Conservation (phyloP, 2,888 invertebrate species). For the Hedychridium roseum region DNA sequence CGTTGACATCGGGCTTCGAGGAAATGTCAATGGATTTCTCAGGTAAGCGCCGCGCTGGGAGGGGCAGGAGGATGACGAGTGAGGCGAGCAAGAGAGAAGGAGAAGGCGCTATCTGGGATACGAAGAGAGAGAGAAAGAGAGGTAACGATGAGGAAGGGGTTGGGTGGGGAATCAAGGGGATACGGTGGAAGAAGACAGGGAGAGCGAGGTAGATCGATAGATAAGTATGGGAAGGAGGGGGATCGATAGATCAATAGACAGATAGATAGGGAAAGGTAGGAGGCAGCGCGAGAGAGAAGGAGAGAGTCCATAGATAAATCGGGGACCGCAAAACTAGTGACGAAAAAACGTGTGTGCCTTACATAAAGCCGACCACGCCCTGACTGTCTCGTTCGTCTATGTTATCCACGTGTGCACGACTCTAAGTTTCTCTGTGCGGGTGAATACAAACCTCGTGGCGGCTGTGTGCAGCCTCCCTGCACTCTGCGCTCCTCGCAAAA, state of each 20-base stretch:
- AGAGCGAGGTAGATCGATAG: too few species aligned
- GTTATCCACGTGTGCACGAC: slow-evolving; percentile 16
- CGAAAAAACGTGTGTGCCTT: slow-evolving; percentile 58
- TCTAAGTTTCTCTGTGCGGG: too few species aligned
- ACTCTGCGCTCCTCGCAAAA: slow-evolving; percentile 33
- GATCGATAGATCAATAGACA: background rate
- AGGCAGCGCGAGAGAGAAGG: slow-evolving; percentile 4
- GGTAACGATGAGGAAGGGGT: too few species aligned
- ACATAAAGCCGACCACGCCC: slow-evolving; percentile 62
- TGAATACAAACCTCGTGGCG: slow-evolving; percentile 7
- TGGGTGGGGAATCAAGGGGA: too few species aligned
- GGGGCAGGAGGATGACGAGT: too few species aligned
- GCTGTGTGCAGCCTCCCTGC: slow-evolving; percentile 14
- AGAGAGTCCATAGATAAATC: slow-evolving; percentile 24
- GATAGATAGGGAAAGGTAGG: background rate
- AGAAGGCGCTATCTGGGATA: too few species aligned
- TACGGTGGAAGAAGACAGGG: too few species aligned
- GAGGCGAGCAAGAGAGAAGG: too few species aligned
- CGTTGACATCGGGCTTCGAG: slow-evolving; percentile 1
- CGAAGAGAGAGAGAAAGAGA: too few species aligned
- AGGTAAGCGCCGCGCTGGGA: background rate
- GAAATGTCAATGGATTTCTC: slow-evolving; percentile 3
- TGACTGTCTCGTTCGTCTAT: slow-evolving; percentile 39
- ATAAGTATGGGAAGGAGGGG: background rate
- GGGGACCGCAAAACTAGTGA: slow-evolving; percentile 45